These are phyloP conservation scores for Diadegma fenestrale DNA, from an alignment of 2,888 invertebrate genomes.

Conservation along the genomic window DNA sequence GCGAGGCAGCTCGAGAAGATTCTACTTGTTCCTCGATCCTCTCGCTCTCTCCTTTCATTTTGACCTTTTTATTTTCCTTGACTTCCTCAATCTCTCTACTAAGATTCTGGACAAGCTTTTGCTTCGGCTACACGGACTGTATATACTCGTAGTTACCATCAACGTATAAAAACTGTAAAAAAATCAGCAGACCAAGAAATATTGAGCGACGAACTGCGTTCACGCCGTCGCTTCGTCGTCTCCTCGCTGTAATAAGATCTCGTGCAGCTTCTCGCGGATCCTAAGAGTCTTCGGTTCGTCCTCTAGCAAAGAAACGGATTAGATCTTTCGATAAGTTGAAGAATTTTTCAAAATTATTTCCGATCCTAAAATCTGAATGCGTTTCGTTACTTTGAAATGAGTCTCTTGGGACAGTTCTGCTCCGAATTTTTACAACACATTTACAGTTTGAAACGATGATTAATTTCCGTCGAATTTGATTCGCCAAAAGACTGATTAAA, in stretches of 20 bases:
- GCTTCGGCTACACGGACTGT: neutral
- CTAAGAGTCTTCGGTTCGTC: neutral
- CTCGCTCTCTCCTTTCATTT: neutral
- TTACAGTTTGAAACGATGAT: neutral
- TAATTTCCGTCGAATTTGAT: neutral
- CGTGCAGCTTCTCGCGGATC: constrained; percentile 41
- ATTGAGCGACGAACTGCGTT: constrained; percentile 29
- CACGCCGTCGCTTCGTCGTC: neutral
- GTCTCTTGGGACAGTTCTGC: too few relatives aligned
- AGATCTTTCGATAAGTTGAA: too few relatives aligned
- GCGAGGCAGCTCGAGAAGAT: constrained; percentile 53
- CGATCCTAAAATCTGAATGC: too few relatives aligned
- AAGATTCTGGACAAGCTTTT: constrained; percentile 31
- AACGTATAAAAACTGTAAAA: neutral
- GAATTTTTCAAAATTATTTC: too few relatives aligned
- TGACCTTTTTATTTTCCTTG: constrained; percentile 13
- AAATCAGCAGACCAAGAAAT: neutral
- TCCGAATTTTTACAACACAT: too few relatives aligned
- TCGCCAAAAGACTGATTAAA: neutral
- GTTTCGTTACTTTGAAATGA: too few relatives aligned
- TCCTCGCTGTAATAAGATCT: constrained; percentile 62
- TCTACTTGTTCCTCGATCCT: constrained; percentile 40
- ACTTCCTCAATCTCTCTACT: constrained; percentile 24
- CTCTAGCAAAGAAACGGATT: neutral
- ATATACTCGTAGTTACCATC: constrained; percentile 30